Conservation (phyloP, 2,113 vertebrate genomes). For the Oncorhynchus nerka region DNA sequence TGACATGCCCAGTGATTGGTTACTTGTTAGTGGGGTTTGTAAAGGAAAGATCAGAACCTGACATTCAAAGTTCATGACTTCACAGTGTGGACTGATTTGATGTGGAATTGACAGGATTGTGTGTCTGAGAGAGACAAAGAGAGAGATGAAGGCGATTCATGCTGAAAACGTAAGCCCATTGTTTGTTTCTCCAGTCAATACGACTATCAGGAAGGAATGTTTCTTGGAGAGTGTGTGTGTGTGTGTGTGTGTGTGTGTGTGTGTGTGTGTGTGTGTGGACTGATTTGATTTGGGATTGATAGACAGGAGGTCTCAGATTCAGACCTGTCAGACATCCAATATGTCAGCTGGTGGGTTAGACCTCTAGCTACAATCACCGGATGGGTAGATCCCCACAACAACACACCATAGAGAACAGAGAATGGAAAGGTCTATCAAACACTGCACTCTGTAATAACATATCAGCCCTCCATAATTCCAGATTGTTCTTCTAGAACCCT, state of each 20-base stretch:
- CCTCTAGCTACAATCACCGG: not conserved
- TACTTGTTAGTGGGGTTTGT: constrained; percentile 46
- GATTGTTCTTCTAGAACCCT: no score
- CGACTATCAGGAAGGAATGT: no score
- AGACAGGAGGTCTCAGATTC: constrained; percentile 20
- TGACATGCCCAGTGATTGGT: constrained; percentile 3
- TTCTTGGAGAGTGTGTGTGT: no score
- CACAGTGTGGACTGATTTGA: constrained; percentile 47
- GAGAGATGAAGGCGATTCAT: not conserved
- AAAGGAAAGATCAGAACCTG: constrained; percentile 64
- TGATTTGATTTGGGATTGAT: constrained; percentile 54
- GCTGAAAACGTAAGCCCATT: no score
- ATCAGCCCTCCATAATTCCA: no score
- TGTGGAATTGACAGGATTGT: constrained; percentile 45
- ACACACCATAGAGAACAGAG: no score
- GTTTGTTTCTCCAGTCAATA: no score
- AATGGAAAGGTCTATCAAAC: no score
- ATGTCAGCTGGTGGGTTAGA: constrained; percentile 31
- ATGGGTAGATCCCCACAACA: not conserved
- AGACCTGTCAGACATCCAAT: constrained; percentile 36
- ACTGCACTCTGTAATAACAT: no score
- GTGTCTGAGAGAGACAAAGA: not conserved
- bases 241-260: no score
- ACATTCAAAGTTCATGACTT: constrained; percentile 69
- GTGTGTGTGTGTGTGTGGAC: constrained; percentile 18